These are phyloP conservation scores for Idaea aversata DNA, from an alignment of 2,888 invertebrate genomes.

Conservation along the genomic window DNA sequence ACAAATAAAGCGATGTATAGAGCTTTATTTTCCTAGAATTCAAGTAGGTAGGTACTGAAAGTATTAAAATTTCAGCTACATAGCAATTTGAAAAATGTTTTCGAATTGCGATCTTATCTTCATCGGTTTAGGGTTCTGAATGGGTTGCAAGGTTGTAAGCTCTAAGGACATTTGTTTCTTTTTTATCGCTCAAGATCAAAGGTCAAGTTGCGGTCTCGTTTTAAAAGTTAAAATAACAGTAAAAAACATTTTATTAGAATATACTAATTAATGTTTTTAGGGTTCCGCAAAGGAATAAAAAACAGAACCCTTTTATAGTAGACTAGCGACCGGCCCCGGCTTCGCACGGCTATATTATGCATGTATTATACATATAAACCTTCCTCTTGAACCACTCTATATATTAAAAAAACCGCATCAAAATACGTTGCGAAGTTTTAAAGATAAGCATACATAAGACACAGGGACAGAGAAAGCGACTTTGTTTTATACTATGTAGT, in stretches of 20 bases:
- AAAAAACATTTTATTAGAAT: conserved; percentile 13
- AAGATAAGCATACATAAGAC: too few relatives aligned
- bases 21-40: neutral
- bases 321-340: too few relatives aligned
- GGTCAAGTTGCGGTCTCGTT: neutral
- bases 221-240: conserved; percentile 4
- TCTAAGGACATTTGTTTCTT: neutral
- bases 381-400: too few relatives aligned
- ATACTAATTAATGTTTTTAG: conserved; percentile 13
- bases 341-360: too few relatives aligned
- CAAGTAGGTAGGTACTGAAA: neutral
- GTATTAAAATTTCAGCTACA: conserved; percentile 1
- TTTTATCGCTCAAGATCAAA: neutral
- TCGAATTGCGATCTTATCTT: neutral
- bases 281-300: neutral
- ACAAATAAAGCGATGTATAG: neutral
- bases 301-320: neutral
- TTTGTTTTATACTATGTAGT: too few relatives aligned
- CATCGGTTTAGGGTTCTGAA: neutral
- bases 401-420: too few relatives aligned
- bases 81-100: neutral
- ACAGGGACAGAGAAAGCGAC: too few relatives aligned
- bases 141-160: neutral
- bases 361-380: too few relatives aligned
- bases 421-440: too few relatives aligned